Base-by-base conservation (phyloP, 2,797 vertebrate species). In the Pipistrellus pygmaeus region DNA sequence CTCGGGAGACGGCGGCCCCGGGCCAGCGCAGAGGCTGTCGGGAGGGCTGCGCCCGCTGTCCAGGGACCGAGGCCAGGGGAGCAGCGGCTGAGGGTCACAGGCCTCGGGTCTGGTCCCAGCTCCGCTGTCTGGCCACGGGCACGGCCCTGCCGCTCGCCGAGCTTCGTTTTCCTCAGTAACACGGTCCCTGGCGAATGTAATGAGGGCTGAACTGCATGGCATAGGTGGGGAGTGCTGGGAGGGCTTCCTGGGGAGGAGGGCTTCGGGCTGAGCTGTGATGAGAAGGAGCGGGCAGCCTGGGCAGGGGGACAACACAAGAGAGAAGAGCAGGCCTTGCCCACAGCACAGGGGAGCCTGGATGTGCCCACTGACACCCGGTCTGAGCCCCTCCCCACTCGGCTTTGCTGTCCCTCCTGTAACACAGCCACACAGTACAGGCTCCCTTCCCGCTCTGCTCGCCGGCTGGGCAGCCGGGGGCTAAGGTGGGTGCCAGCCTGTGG, bases 1-100 rank as follows among this genome's bases (percentile, higher is more conserved):
- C 96, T 95, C 46, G 1, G 96, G 97, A 97, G 95, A 97, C 68
- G 0, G 53, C 41, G 25, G 46, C 72, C 51, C 44, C 0, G 6
- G 57, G 57, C 53, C 13, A 4, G 60, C 5, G n/a, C 66, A 48
- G 53, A 27, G 57, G 53, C 32, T 20, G 3, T 2, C 1, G 10
- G 53, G 53, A 77, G 15, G 32, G 21, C 14, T 3, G 60, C 48
- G 41, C 32, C n/a, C n/a, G 27, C 66, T 1, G 0, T 48, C 4
- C 18, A 76, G 46, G 53, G 53, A 27, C 71, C 41, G 6, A 6
- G 23, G 48, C 32, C 55, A 41, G 14, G 3, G 8, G 84, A 62
- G 5, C 41, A 8, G 62, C 15, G 27, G 32, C 60, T n/a, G 2
- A 30, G 62, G 15, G 46, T 41, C 72, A 17, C 51, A 57, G 78